Conservation (phyloP, 2,888 invertebrate genomes). For the Xanthorhoe designata region DNA sequence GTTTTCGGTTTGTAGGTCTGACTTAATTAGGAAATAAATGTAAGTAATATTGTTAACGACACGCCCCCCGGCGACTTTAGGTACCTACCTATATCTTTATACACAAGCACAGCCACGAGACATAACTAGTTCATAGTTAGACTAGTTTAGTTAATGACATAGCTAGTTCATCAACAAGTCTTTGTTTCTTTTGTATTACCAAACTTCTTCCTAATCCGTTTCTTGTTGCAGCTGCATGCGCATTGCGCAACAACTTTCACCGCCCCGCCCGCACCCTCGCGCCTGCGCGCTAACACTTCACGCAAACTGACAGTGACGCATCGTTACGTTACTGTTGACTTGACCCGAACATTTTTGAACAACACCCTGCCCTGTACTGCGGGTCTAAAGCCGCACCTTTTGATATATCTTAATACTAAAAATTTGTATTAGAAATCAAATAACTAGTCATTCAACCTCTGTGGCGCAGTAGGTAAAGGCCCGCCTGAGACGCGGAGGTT, state of each 20-base stretch:
- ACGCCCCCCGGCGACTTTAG: too few species aligned
- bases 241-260: slow-evolving; percentile 83
- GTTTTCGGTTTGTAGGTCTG: too few species aligned
- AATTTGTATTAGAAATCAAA: too few species aligned
- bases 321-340: slow-evolving; percentile 51
- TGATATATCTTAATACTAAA: too few species aligned
- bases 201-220: slow-evolving; percentile 43
- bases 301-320: slow-evolving; percentile 52
- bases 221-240: slow-evolving; percentile 58
- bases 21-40: too few species aligned
- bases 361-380: neutral
- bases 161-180: neutral
- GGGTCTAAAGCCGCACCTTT: too few species aligned
- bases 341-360: neutral
- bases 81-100: too few species aligned
- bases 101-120: neutral
- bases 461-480: too few species aligned
- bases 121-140: neutral
- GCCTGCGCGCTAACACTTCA: slow-evolving; percentile 49
- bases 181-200: slow-evolving; percentile 27
- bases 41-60: too few species aligned
- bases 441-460: too few species aligned
- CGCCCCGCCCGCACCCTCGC: slow-evolving; percentile 61
- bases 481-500: too few species aligned
- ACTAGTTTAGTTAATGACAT: too few species aligned